phyloP scores from a whole-genome alignment of 2,113 vertebrate genomes.

The Tricholaema leucomelas region DNA sequence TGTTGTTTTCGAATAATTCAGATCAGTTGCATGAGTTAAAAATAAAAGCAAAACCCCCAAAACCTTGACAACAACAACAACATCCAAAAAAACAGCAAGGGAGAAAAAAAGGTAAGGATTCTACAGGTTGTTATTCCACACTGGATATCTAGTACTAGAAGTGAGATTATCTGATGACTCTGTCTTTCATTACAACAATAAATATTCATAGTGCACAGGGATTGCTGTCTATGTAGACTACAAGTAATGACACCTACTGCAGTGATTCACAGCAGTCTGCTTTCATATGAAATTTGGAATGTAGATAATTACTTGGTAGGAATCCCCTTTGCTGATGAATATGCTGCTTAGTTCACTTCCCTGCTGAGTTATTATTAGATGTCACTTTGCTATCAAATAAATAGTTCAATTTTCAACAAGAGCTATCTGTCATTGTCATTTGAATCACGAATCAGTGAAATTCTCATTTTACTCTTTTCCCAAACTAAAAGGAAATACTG shows the following conservation, averaged over 20 bases:
- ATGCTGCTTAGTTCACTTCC: constrained; percentile 47
- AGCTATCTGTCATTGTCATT: constrained; percentile 1
- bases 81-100: background rate
- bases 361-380: constrained; percentile 39
- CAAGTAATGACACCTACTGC: constrained; percentile 4
- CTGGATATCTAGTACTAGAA: background rate
- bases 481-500: background rate
- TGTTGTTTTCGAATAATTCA: constrained; percentile 21
- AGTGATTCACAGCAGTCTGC: constrained; percentile 14
- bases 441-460: constrained; percentile 1
- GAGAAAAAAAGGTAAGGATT: background rate
- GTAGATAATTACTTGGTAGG: constrained; percentile 28
- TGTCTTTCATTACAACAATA: background rate
- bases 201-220: constrained; percentile 22
- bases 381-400: constrained; percentile 51
- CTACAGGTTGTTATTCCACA: constrained; percentile 8
- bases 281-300: constrained; percentile 44
- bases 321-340: constrained; percentile 49
- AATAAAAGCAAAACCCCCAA: background rate
- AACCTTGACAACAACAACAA: background rate
- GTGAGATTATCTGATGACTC: background rate
- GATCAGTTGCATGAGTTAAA: background rate
- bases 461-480: background rate
- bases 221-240: background rate
- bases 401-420: constrained; percentile 22